Conservation (phyloP, 2,888 invertebrate species). For the Altica lythri region DNA sequence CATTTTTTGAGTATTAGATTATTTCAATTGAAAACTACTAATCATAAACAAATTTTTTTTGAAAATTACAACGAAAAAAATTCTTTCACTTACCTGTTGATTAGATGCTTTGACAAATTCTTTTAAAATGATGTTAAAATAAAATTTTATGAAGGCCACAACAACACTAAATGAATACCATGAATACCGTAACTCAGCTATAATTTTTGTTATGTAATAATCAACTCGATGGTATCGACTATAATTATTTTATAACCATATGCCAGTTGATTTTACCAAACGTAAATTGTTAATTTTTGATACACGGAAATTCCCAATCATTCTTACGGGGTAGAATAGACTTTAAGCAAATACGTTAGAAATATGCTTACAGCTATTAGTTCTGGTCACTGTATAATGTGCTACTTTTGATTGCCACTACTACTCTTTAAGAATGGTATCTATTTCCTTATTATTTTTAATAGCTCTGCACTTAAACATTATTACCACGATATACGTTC, state of each 20-base stretch:
- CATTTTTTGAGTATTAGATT: too few species aligned
- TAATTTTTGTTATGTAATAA: too few species aligned
- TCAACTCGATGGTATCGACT: not conserved
- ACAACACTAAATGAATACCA: not conserved
- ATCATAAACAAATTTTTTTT: too few species aligned
- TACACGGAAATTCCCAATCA: not conserved
- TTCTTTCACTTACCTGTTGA: too few species aligned
- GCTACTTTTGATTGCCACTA: not conserved
- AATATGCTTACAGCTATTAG: not conserved
- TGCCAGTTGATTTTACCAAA: not conserved
- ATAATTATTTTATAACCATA: constrained; percentile 3
- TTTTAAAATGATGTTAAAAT: too few species aligned
- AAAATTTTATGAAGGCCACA: not conserved
- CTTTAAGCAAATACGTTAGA: not conserved
- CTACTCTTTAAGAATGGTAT: not conserved
- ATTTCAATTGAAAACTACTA: too few species aligned
- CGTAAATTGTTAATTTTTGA: not conserved
- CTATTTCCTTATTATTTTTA: constrained; percentile 1
- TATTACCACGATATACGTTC: not conserved
- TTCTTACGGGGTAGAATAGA: not conserved
- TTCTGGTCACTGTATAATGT: not conserved
- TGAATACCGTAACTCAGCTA: too few species aligned
- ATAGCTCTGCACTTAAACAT: not conserved
- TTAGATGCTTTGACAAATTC: too few species aligned
- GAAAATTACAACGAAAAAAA: too few species aligned